Percentiles rank a stretch among this genome's conserved stretches.
These are phyloP conservation scores for Gnathonemus longibarbis DNA, from an alignment of 2,113 vertebrate species.

Conservation along the genomic window DNA sequence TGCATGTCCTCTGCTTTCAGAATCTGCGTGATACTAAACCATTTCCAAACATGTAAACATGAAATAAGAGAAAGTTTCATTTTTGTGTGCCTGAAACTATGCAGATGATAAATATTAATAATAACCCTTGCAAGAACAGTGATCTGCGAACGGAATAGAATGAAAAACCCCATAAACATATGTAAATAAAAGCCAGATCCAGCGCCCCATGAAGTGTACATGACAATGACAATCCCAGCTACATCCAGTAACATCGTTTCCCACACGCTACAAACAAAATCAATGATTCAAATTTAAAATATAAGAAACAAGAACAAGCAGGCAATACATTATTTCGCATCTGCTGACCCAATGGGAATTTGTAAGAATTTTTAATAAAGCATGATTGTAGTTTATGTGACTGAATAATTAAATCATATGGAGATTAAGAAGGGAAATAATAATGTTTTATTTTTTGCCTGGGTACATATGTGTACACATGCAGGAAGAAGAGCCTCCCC, in stretches of 20 bases:
- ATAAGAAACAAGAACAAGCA: conserved; percentile 80
- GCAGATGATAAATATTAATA: neutral
- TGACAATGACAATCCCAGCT: conserved; percentile 57
- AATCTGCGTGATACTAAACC: neutral
- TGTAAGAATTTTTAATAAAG: conserved; percentile 99
- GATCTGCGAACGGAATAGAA: conserved; percentile 26
- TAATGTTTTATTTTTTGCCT: conserved; percentile 22
- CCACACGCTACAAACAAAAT: conserved; percentile 86
- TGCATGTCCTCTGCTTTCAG: neutral
- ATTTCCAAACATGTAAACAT: neutral
- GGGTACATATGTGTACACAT: conserved; percentile 9
- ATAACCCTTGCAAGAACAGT: conserved; percentile 40
- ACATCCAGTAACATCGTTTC: conserved; percentile 73
- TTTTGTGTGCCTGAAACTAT: neutral
- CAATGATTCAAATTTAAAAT: conserved; percentile 90
- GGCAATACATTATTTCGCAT: conserved; percentile 97
- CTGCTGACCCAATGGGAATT: conserved; percentile 84
- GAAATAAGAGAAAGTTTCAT: neutral
- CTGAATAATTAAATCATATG: conserved; percentile 96
- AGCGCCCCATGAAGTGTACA: conserved; percentile 69
- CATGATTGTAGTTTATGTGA: conserved; percentile 98
- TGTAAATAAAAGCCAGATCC: conserved; percentile 78
- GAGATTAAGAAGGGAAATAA: conserved; percentile 67
- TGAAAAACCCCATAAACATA: conserved; percentile 65
- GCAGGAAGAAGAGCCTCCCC: conserved; percentile 31